Evolutionary conservation across 2,888 invertebrate genomes (phyloP).

Genomic region (Cantharis rufa): DNA sequence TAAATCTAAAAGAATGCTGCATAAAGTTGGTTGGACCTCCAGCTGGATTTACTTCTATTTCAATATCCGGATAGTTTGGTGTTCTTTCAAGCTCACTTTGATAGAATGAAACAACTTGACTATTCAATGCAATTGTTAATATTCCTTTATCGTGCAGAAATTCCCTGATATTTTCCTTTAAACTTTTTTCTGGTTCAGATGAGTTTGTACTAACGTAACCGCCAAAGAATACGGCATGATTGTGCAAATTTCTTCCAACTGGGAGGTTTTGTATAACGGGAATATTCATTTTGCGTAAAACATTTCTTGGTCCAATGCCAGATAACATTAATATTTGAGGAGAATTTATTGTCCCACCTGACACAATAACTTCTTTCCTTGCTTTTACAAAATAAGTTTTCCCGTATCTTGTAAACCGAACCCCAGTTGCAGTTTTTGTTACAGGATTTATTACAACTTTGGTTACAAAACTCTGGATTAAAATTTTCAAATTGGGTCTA

Average conservation of each 20-base stretch:
- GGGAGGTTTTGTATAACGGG: conserved; percentile 66
- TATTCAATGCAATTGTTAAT: conserved; percentile 37
- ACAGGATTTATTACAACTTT: conserved; percentile 66
- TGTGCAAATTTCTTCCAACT: conserved; percentile 78
- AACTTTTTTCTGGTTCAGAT: conserved; percentile 8
- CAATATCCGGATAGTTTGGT: conserved; percentile 39
- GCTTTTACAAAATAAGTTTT: conserved; percentile 60
- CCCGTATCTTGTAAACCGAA: conserved; percentile 67
- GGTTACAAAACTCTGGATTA: conserved; percentile 69
- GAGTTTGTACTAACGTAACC: conserved; percentile 69
- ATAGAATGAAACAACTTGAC: conserved; percentile 34
- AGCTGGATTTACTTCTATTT: conserved; percentile 56
- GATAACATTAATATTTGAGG: conserved; percentile 84
- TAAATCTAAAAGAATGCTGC: conserved; percentile 19
- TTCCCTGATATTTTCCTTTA: conserved; percentile 26
- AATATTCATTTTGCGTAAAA: conserved; percentile 63
- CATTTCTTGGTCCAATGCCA: conserved; percentile 71
- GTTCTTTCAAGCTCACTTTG: conserved; percentile 33
- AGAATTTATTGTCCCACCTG: conserved; percentile 78
- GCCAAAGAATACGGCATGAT: conserved; percentile 73
- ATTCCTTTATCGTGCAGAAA: conserved; percentile 34
- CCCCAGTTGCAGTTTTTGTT: conserved; percentile 65
- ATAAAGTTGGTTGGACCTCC: conserved; percentile 42
- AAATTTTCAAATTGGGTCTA: conserved; percentile 69
- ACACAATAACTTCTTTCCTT: conserved; percentile 73